A percentile compares a stretch with the other conserved stretches of the same genome.
These are phyloP conservation scores for Picathartes gymnocephalus DNA, from an alignment of 2,113 vertebrate species.

Conservation along the genomic window DNA sequence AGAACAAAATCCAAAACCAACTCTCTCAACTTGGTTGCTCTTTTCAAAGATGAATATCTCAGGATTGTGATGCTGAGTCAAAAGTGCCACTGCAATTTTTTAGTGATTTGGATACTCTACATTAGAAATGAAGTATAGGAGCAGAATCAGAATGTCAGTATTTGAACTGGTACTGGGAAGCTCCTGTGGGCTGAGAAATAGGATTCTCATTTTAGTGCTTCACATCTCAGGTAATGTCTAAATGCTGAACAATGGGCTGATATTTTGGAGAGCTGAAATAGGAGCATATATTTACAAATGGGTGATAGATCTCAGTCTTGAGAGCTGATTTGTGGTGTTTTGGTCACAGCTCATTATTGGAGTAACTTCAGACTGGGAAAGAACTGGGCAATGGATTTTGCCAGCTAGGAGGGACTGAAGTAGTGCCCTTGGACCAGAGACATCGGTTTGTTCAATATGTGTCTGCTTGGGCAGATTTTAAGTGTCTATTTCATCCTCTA, in stretches of 20 bases:
- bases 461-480: background rate
- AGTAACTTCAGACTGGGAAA: background rate
- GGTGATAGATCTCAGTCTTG: background rate
- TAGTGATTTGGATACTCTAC: background rate
- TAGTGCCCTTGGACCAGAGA: background rate
- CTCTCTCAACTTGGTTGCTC: background rate
- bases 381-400: background rate
- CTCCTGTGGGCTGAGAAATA: background rate
- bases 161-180: background rate
- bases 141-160: background rate
- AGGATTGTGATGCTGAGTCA: background rate
- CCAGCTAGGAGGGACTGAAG: background rate
- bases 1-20: background rate
- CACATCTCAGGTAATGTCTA: background rate
- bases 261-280: background rate
- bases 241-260: background rate
- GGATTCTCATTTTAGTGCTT: background rate
- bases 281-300: background rate
- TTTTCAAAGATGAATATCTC: background rate
- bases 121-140: background rate
- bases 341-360: background rate
- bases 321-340: background rate
- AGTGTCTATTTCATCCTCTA: background rate
- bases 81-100: background rate
- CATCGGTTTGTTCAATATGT: background rate